A percentile compares a stretch with the other conserved stretches of the same genome.
These are phyloP conservation scores for Neomicropteryx cornuta DNA, from an alignment of 1,140 invertebrate species.

Conservation along the genomic window DNA sequence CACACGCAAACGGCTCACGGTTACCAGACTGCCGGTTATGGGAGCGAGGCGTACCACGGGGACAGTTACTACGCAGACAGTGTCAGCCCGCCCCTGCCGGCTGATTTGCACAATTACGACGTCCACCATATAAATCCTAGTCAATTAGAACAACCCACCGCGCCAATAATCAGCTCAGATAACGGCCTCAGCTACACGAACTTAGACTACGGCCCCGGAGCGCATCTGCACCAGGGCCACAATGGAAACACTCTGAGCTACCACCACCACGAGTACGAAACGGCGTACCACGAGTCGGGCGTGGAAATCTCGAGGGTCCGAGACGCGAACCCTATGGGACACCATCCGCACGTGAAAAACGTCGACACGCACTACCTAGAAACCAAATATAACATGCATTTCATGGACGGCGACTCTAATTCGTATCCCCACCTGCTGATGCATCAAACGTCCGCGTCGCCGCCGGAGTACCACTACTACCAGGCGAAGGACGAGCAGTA, in stretches of 20 bases:
- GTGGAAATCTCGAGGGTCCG: constrained; percentile 23
- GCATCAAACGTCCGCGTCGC: constrained; percentile 30
- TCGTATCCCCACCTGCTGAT: constrained; percentile 31
- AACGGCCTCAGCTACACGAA: constrained; percentile 85
- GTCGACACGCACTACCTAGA: constrained; percentile 39
- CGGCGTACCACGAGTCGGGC: constrained; percentile 24
- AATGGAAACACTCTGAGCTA: constrained; percentile 9
- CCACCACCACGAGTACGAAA: constrained; percentile 9
- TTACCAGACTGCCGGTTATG: no score
- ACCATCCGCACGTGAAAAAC: constrained; percentile 32
- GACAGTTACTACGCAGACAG: constrained; percentile 26
- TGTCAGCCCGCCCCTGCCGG: constrained; percentile 11
- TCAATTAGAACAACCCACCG: constrained; percentile 13
- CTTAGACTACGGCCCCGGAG: constrained; percentile 58
- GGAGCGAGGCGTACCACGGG: constrained; percentile 27
- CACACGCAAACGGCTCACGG: no score
- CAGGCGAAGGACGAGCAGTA: constrained; percentile 39
- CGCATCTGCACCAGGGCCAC: constrained; percentile 25
- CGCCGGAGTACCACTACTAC: constrained; percentile 38
- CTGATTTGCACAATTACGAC: no score
- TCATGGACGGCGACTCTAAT: constrained; percentile 30
- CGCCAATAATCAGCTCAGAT: constrained; percentile 63
- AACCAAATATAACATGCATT: constrained; percentile 42
- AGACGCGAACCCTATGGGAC: constrained; percentile 25
- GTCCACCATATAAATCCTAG: no score